Conservation (phyloP, 2,113 vertebrate species). For the Nematolebias whitei region DNA sequence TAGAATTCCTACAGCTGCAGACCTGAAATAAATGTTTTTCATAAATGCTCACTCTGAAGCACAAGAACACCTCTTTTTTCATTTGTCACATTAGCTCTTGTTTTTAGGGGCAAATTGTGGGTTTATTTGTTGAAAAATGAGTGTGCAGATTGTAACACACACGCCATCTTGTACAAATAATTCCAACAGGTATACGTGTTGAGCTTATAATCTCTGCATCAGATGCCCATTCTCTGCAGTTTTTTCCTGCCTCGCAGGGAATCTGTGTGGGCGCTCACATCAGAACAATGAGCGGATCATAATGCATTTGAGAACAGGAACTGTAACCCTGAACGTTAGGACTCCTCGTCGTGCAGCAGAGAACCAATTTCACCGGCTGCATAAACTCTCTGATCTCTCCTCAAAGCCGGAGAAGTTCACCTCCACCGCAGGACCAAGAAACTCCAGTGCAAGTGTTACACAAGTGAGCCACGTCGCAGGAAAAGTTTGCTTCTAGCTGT, state of each 20-base stretch:
- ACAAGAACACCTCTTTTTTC: too few species aligned
- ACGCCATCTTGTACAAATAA: background rate
- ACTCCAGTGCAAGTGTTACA: slow-evolving; percentile 18
- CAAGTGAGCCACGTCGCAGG: slow-evolving; percentile 24
- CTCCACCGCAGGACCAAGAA: slow-evolving; percentile 45
- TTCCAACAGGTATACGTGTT: slow-evolving; percentile 11
- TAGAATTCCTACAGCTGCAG: too few species aligned
- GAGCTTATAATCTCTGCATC: slow-evolving; percentile 5
- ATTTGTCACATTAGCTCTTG: too few species aligned
- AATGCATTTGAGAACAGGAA: slow-evolving; percentile 18
- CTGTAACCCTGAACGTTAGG: slow-evolving; percentile 24
- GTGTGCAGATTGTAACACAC: slow-evolving; percentile 10
- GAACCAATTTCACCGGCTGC: slow-evolving; percentile 33
- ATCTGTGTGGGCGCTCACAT: slow-evolving; percentile 2
- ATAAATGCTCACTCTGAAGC: too few species aligned
- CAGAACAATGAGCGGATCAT: slow-evolving; percentile 4
- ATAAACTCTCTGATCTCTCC: slow-evolving; percentile 16
- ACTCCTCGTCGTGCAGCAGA: slow-evolving; percentile 16
- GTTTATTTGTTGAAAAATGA: background rate
- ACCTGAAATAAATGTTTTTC: too few species aligned
- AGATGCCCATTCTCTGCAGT: background rate
- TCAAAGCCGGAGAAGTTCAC: slow-evolving; percentile 9
- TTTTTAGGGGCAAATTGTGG: background rate
- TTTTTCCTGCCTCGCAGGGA: background rate
- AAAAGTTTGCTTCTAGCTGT: slow-evolving; percentile 23